Conservation (phyloP, 2,888 invertebrate species). For the Drosophila suboccidentalis region DNA sequence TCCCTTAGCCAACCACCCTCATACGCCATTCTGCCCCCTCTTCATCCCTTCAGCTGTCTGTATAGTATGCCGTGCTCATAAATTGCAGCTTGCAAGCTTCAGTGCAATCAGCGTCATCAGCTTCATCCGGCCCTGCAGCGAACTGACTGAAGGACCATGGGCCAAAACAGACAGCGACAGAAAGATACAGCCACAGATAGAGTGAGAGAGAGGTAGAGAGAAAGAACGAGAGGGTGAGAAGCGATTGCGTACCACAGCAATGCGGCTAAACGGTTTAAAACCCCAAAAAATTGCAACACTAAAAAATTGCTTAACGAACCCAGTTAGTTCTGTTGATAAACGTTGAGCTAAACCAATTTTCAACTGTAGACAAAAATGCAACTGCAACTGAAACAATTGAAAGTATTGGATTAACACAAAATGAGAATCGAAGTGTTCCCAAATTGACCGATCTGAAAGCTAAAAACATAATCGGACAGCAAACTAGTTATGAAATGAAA, state of each 20-base stretch:
- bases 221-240: not conserved
- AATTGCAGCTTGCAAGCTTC: conserved; percentile 80
- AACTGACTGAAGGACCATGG: conserved; percentile 41
- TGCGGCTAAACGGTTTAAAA: conserved; percentile 38
- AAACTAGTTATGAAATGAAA: not conserved
- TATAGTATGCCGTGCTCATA: conserved; percentile 70
- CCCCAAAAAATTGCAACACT: conserved; percentile 13
- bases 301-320: conserved; percentile 36
- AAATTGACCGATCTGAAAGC: not conserved
- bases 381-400: not conserved
- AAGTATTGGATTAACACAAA: not conserved
- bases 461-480: too few relatives aligned
- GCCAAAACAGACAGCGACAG: conserved; percentile 7
- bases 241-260: conserved; percentile 25
- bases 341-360: conserved; percentile 18
- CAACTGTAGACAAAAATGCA: conserved; percentile 7
- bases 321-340: conserved; percentile 24
- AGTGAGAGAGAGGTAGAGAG: not conserved
- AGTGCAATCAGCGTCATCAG: conserved; percentile 80
- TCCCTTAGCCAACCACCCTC: conserved; percentile 8
- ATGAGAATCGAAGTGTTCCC: not conserved
- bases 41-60: conserved; percentile 42
- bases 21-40: not conserved
- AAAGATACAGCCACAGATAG: not conserved
- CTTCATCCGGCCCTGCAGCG: conserved; percentile 73